phyloP scores from a whole-genome alignment of 2,888 invertebrate species.

The Cheilosia pagana region DNA sequence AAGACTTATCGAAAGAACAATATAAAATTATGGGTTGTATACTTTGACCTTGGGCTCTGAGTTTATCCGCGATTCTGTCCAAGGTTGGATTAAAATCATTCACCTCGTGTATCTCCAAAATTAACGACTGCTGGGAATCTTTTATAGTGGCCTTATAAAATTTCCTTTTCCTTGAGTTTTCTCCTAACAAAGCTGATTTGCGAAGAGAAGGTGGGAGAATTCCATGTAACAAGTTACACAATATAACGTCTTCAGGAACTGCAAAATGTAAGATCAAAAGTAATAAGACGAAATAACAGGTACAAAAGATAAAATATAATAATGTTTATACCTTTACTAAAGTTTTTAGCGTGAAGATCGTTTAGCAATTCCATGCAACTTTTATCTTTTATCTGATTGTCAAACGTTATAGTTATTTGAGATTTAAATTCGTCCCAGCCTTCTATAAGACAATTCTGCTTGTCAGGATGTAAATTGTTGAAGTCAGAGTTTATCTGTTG shows the following conservation, averaged over 20 bases:
- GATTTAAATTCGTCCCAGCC: not conserved
- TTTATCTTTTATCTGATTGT: not conserved
- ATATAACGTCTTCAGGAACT: not conserved
- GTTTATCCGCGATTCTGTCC: not conserved
- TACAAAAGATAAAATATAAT: too few species aligned
- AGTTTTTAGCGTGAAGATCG: not conserved
- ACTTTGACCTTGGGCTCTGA: not conserved
- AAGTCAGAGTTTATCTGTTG: not conserved
- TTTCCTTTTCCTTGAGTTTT: not conserved
- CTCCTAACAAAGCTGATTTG: not conserved
- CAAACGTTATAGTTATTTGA: not conserved
- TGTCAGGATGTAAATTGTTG: not conserved
- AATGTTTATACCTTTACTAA: not conserved
- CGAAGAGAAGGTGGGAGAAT: not conserved
- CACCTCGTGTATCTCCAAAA: not conserved
- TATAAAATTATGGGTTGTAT: not conserved
- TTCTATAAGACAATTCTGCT: not conserved
- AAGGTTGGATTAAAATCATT: not conserved
- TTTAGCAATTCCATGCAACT: not conserved
- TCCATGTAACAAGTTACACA: not conserved
- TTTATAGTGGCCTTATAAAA: conserved; percentile 1
- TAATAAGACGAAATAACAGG: too few species aligned
- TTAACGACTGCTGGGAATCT: not conserved
- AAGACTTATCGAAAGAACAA: not conserved
- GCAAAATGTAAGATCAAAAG: not conserved